Evolutionary conservation across 2,797 vertebrate genomes (phyloP), one percentile per base, ranked within the genome.

Genomic region (Aeoliscus strigatus): DNA sequence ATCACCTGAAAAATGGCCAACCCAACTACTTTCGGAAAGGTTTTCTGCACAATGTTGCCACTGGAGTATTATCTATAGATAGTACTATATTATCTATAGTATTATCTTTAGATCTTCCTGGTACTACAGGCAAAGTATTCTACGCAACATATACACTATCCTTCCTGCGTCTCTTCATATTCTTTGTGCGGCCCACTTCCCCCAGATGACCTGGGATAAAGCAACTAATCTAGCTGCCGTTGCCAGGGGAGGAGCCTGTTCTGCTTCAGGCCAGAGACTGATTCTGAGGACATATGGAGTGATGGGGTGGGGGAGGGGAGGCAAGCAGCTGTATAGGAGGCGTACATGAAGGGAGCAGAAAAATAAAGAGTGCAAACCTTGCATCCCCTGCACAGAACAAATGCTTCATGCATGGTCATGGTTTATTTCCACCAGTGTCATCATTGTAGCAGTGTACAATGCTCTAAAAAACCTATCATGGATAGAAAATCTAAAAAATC

Each of bases 191-290:
- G 75, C 85, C 81, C 79, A 86, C 66, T 85, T 86, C 63, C 82
- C 82, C 79, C 50, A 81, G 57, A 77, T 84, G 77, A 85, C 83
- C 82, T 59, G 49, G 80, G 75, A 86, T 82, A 80, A 83, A 78
- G 65, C 77, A 74, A 73, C 73, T 80, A 80, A 81, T 82, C 81
- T 80, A 70, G 50, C 76, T 58, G 72, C 72, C 73, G 79, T 79
- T 82, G 74, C 73, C 73, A 75, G 59, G 80, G 80, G 77, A 79
- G 83, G 82, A 70, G 82, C 70, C 76, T 77, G 65, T 70, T 61
- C 46, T 30, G 72, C 76, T 79, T 52, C 50, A 55, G 66, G 67
- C 74, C 13, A 66, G 38, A 47, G 68, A 69, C 59, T 57, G 76
- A 65, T 69, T 72, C 63, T 53, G 74, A 74, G 68, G 73, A 77